These are phyloP conservation scores for Pollenia amentaria DNA, from an alignment of 2,888 invertebrate genomes.

Conservation along the genomic window DNA sequence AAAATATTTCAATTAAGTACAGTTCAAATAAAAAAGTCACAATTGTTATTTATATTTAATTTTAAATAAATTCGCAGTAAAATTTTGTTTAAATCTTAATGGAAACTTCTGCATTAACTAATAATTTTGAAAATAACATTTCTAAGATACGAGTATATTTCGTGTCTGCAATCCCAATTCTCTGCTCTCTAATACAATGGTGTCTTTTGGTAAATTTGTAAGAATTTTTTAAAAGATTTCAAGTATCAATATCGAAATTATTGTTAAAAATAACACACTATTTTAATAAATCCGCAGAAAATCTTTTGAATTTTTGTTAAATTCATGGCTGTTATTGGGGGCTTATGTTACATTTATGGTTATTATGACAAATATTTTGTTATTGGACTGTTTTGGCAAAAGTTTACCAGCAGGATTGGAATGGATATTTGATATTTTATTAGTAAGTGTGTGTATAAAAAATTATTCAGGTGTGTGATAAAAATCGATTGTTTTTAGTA, in stretches of 20 bases:
- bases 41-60: too few species aligned
- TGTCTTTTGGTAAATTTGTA: conserved; percentile 20
- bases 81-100: neutral
- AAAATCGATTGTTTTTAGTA: neutral
- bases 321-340: neutral
- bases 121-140: neutral
- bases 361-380: neutral
- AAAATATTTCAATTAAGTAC: too few species aligned
- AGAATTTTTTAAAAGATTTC: neutral
- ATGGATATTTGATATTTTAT: conserved; percentile 16
- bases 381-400: neutral
- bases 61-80: too few species aligned
- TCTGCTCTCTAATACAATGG: conserved; percentile 21
- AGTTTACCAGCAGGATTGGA: conserved; percentile 7
- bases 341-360: neutral
- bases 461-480: neutral
- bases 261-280: too few species aligned
- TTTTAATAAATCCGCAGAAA: neutral
- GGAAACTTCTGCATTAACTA: neutral
- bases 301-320: conserved; percentile 33
- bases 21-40: too few species aligned
- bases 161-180: neutral
- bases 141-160: neutral
- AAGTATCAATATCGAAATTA: too few species aligned
- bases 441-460: conserved; percentile 10